Conservation (phyloP, 2,797 vertebrate genomes). For the Silurus lanzhouensis region DNA sequence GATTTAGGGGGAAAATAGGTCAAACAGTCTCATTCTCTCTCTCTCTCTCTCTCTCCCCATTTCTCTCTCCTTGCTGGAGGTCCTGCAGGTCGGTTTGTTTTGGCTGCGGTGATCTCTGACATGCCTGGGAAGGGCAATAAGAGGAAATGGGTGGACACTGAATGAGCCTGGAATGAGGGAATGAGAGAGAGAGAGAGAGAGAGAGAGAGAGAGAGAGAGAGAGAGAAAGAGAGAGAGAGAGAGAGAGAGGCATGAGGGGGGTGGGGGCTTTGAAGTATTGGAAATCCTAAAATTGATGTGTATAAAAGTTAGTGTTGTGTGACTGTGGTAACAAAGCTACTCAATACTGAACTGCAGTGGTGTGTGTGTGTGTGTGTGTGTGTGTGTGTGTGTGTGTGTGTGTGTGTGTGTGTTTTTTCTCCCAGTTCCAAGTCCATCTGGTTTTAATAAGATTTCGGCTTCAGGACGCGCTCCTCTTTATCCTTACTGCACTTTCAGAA, state of each 20-base stretch:
- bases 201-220: not conserved
- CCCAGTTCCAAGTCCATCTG: conserved; percentile 68
- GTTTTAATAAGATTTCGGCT: conserved; percentile 75
- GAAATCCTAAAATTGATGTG: not conserved
- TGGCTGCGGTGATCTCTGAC: conserved; percentile 83
- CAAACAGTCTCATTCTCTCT: not conserved
- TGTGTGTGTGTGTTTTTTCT: not conserved
- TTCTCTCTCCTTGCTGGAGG: conserved; percentile 68
- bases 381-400: conserved; percentile 2
- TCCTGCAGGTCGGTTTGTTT: conserved; percentile 83
- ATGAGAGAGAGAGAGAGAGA: conserved; percentile 62
- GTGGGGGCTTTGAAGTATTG: not conserved
- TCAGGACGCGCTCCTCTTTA: not conserved
- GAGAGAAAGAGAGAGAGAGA: not conserved
- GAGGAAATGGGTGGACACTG: conserved; percentile 91
- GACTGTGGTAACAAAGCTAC: conserved; percentile 5
- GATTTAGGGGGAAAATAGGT: too few species aligned
- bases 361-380: not conserved
- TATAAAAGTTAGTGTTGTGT: not conserved
- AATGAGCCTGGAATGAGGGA: conserved; percentile 63
- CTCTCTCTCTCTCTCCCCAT: not conserved
- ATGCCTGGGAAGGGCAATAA: conserved; percentile 93
- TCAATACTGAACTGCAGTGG: not conserved
- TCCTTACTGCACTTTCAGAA: too few species aligned
- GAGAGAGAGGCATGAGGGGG: too few species aligned